Percentiles rank a stretch among this genome's conserved stretches.
These are phyloP conservation scores for Valencia hispanica DNA, from an alignment of 2,797 vertebrate genomes.

Conservation along the genomic window DNA sequence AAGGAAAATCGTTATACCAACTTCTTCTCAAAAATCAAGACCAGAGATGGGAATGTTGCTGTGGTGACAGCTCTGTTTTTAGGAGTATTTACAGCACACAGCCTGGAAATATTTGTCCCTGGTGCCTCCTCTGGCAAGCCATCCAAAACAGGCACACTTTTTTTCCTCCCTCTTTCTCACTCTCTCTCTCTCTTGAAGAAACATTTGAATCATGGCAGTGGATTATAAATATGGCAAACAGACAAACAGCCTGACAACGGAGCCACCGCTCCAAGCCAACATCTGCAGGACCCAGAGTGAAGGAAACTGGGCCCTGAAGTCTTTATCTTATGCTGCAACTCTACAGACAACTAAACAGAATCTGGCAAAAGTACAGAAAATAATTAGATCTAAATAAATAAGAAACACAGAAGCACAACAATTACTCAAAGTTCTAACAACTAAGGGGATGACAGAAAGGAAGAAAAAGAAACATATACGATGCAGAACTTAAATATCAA, in stretches of 20 bases:
- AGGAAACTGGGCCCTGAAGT: conserved; percentile 35
- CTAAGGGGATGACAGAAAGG: too few species aligned
- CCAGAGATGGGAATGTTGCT: conserved; percentile 61
- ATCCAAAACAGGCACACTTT: conserved; percentile 23
- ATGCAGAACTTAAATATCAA: too few species aligned
- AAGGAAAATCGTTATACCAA: conserved; percentile 25
- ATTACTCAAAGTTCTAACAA: too few species aligned
- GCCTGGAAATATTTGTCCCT: conserved; percentile 80
- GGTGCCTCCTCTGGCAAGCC: conserved; percentile 56
- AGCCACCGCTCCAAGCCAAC: conserved; percentile 32
- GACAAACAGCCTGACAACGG: conserved; percentile 55
- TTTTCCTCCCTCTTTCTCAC: background rate
- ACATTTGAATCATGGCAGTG: conserved; percentile 67
- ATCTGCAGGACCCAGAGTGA: conserved; percentile 37
- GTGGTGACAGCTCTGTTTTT: conserved; percentile 73
- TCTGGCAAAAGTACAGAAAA: background rate
- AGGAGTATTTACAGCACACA: conserved; percentile 75
- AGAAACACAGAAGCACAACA: too few species aligned
- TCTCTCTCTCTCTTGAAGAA: conserved; percentile 45
- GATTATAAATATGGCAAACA: conserved; percentile 68
- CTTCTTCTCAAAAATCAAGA: conserved; percentile 35
- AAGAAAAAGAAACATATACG: too few species aligned
- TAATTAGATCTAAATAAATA: too few species aligned
- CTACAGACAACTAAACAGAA: too few species aligned
- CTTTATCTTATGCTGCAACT: background rate